Evolutionary conservation across 2,113 vertebrate genomes (phyloP).

Genomic region (Rhynchopsitta pachyrhyncha): DNA sequence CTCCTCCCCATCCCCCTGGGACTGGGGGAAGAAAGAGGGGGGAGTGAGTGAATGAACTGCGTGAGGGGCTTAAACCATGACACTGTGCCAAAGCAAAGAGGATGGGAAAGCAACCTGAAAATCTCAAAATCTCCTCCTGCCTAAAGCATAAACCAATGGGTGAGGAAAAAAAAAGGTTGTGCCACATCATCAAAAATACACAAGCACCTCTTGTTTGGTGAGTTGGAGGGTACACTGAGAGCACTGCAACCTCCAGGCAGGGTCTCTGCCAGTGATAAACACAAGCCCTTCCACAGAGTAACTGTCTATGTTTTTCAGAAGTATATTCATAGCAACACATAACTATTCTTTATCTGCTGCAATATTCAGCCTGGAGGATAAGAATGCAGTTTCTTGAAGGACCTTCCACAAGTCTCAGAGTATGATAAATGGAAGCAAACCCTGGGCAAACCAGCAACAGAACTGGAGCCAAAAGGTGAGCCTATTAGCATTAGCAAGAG

Average conservation of each 20-base stretch:
- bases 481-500: background rate
- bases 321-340: background rate
- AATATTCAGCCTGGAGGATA: background rate
- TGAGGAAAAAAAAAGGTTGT: background rate
- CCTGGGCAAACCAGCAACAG: background rate
- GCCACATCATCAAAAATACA: background rate
- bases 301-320: background rate
- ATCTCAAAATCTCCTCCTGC: background rate
- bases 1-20: too few species aligned
- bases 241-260: background rate
- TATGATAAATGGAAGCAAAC: background rate
- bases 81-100: background rate
- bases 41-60: too few species aligned
- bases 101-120: background rate
- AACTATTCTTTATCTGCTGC: background rate
- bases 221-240: background rate
- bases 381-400: background rate
- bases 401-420: background rate
- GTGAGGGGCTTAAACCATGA: too few species aligned
- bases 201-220: background rate
- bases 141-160: background rate
- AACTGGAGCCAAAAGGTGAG: slow-evolving; percentile 5
- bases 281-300: background rate
- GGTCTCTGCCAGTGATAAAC: background rate
- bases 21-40: too few species aligned